phyloP scores from a whole-genome alignment of 2,113 vertebrate genomes.

The Oophaga pumilio region DNA sequence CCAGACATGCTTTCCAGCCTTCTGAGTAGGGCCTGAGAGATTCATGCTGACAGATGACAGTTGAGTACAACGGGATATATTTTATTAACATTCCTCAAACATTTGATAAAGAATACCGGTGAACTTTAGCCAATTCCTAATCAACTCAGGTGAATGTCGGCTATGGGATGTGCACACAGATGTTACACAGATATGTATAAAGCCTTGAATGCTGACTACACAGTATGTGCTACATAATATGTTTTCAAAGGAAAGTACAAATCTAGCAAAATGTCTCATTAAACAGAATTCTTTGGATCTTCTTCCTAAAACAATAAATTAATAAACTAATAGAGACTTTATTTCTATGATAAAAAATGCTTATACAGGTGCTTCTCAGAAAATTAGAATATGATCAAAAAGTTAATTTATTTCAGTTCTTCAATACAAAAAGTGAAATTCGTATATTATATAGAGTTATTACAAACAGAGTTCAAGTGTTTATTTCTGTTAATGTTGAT shows the following conservation, averaged over 20 bases:
- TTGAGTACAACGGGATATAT: slow-evolving; percentile 21
- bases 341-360: no score
- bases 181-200: slow-evolving; percentile 13
- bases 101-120: slow-evolving; percentile 24
- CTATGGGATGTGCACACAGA: slow-evolving; percentile 26
- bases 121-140: slow-evolving; percentile 27
- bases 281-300: neutral
- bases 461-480: no score
- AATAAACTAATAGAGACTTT: neutral
- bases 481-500: no score
- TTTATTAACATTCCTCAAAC: slow-evolving; percentile 32
- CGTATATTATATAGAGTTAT: no score
- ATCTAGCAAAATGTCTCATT: neutral
- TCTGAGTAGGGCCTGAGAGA: slow-evolving; percentile 24
- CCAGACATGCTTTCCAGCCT: slow-evolving; percentile 44
- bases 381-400: no score
- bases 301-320: neutral
- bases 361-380: no score
- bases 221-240: neutral
- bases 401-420: no score
- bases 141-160: slow-evolving; percentile 10
- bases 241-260: slow-evolving; percentile 1
- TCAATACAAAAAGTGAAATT: no score
- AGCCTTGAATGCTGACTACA: neutral
- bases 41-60: slow-evolving; percentile 36